These are phyloP conservation scores for Drosophila algonquin DNA, from an alignment of 2,888 invertebrate genomes.

Conservation along the genomic window DNA sequence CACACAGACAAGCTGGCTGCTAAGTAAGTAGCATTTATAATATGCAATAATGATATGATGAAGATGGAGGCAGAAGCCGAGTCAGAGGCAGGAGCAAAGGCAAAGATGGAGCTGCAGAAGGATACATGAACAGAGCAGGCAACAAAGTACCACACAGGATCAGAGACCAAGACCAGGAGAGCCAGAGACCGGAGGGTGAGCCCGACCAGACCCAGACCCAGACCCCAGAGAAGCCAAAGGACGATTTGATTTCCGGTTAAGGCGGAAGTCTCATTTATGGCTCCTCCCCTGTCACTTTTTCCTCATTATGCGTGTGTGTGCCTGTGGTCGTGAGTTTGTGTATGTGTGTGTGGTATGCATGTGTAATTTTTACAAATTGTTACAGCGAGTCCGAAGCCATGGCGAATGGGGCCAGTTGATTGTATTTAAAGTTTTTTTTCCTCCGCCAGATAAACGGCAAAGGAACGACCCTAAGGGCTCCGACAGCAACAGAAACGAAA, in stretches of 20 bases:
- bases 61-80: not conserved
- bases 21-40: constrained; percentile 60
- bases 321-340: constrained; percentile 27
- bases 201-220: not conserved
- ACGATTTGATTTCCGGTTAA: constrained; percentile 55
- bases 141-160: not conserved
- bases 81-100: not conserved
- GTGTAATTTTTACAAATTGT: constrained; percentile 47
- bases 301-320: constrained; percentile 13
- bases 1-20: constrained; percentile 19
- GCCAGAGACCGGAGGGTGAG: not conserved
- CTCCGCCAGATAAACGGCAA: constrained; percentile 29
- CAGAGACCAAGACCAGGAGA: not conserved
- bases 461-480: not conserved
- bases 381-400: constrained; percentile 39
- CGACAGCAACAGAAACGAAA: no score
- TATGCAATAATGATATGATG: constrained; percentile 48
- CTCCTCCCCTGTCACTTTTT: not conserved
- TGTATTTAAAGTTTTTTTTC: constrained; percentile 46
- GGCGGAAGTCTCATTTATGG: constrained; percentile 53
- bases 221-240: constrained; percentile 18
- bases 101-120: not conserved
- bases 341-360: constrained; percentile 22
- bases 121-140: not conserved
- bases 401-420: constrained; percentile 52